These are phyloP conservation scores for Achroia grisella DNA, from an alignment of 1,140 invertebrate genomes.

Conservation along the genomic window DNA sequence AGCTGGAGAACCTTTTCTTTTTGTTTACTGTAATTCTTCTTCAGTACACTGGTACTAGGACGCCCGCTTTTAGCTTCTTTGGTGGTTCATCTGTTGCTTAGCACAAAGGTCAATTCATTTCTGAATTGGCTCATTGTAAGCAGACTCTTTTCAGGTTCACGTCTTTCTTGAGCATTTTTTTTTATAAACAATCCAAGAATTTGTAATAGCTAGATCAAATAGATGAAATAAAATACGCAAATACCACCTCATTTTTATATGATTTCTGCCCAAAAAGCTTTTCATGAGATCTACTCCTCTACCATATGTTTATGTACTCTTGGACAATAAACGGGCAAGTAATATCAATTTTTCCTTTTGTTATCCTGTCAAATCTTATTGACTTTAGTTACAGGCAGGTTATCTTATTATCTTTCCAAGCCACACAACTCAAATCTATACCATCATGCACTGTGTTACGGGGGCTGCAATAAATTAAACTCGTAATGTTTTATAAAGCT, in stretches of 20 bases:
- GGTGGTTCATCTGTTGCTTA: not conserved
- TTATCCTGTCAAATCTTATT: not conserved
- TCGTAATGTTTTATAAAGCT: no score
- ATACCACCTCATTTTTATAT: conserved; percentile 26
- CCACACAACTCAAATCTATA: no score
- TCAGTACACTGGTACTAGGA: not conserved
- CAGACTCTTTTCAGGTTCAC: not conserved
- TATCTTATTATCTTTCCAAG: no score
- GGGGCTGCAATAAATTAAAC: no score
- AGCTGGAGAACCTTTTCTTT: not conserved
- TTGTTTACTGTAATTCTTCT: not conserved
- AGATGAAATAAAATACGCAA: conserved; percentile 25
- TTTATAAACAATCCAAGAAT: not conserved
- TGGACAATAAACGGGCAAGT: no score
- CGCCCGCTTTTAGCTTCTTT: no score
- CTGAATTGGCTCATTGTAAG: not conserved
- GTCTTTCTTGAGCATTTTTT: not conserved
- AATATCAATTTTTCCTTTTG: not conserved
- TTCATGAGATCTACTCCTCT: conserved; percentile 43
- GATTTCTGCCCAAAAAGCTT: conserved; percentile 43
- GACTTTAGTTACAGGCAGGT: not conserved
- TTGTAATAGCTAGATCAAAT: not conserved
- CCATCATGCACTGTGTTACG: no score
- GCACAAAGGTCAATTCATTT: no score
- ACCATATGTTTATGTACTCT: conserved; percentile 31